phyloP scores from a whole-genome alignment of 2,113 vertebrate species.

The Neodon shergylaensis region DNA sequence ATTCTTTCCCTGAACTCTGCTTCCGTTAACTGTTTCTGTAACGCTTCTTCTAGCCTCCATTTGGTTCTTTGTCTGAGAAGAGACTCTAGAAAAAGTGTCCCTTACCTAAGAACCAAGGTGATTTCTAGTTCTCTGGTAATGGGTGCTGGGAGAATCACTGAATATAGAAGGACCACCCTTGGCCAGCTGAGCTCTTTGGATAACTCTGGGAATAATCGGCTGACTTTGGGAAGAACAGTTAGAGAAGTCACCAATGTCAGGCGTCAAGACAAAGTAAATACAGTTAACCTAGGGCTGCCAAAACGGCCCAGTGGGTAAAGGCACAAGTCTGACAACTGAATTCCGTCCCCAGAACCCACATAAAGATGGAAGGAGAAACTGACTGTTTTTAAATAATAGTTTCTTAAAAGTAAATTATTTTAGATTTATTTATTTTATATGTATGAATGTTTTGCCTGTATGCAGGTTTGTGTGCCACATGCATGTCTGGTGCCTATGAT shows the following conservation, averaged over 20 bases:
- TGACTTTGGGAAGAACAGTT: not conserved
- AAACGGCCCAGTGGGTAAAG: not conserved
- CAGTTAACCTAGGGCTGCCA: not conserved
- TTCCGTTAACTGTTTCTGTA: not conserved
- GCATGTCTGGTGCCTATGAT: not conserved
- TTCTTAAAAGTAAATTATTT: not conserved
- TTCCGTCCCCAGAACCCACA: not conserved
- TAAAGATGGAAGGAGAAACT: not conserved
- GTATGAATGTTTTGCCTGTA: not conserved
- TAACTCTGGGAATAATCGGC: not conserved
- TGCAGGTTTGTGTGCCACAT: no score
- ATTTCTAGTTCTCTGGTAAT: not conserved
- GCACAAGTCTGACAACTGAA: not conserved
- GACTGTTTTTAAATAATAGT: not conserved
- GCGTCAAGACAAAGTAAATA: not conserved
- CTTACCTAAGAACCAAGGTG: not conserved
- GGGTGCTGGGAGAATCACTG: not conserved
- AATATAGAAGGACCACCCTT: no score
- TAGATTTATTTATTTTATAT: no score
- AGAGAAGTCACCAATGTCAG: not conserved
- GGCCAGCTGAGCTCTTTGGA: not conserved
- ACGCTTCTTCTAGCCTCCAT: not conserved
- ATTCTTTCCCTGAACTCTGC: not conserved
- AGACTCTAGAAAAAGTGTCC: not conserved
- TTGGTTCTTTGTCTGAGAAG: not conserved